Evolutionary conservation across 1,140 invertebrate genomes (phyloP).

Genomic region (Chironomus striatipennis): DNA sequence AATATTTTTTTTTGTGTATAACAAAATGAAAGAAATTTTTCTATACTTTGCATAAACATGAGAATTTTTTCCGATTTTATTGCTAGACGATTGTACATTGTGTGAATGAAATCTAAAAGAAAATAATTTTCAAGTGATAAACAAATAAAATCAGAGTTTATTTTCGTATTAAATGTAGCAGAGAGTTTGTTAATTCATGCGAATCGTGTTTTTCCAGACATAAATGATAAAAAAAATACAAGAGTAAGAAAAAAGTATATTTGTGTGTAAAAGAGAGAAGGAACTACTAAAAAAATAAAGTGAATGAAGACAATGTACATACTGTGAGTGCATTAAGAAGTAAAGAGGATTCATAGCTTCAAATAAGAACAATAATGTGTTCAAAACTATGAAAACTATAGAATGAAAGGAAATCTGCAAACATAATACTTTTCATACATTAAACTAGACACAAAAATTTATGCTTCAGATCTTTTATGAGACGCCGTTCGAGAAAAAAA

Average conservation of each 20-base stretch:
- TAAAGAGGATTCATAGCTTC: background rate
- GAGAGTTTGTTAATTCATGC: background rate
- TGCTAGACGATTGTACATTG: background rate
- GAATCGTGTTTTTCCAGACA: constrained; percentile 7
- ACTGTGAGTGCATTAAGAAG: background rate
- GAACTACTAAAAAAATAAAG: background rate
- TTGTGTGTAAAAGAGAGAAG: background rate
- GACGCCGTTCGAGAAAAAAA: no score
- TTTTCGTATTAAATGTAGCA: constrained; percentile 1
- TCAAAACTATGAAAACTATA: no score
- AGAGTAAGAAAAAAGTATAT: background rate
- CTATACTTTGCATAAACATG: constrained; percentile 7
- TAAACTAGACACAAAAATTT: no score
- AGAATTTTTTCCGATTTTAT: background rate
- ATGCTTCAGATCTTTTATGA: no score
- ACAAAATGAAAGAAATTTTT: constrained; percentile 21
- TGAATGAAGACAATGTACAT: background rate
- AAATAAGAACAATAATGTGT: no score
- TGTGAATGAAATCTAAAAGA: background rate
- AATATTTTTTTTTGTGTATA: background rate
- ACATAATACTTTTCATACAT: no score
- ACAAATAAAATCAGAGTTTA: background rate
- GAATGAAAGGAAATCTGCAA: no score
- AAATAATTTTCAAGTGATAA: background rate
- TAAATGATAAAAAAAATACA: background rate